Percentiles rank a stretch among this genome's conserved stretches.
Evolutionary conservation across 2,113 vertebrate species (phyloP).

Genomic region (Beaufortia kweichowensis): DNA sequence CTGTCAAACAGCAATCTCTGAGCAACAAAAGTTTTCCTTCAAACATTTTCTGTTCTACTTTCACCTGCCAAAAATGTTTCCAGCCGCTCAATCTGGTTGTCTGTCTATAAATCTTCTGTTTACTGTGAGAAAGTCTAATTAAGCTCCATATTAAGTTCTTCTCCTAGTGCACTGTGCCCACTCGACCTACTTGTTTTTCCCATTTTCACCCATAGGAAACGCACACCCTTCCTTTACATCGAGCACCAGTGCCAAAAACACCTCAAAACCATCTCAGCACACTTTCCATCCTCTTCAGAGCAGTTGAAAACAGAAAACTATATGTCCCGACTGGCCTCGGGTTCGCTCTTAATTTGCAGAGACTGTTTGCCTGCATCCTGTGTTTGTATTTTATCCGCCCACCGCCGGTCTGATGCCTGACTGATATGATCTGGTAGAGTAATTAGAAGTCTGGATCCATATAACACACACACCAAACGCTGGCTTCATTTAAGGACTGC

Average conservation of each 20-base stretch:
- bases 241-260: neutral
- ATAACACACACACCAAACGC: neutral
- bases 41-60: neutral
- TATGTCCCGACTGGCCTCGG: conserved; percentile 6
- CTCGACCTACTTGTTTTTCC: conserved; percentile 18
- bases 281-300: neutral
- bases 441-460: conserved; percentile 16
- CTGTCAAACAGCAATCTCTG: neutral
- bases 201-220: conserved; percentile 32
- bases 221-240: conserved; percentile 49
- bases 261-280: neutral
- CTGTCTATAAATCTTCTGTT: neutral
- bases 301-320: neutral
- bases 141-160: neutral
- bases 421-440: conserved; percentile 31
- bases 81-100: neutral
- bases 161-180: neutral
- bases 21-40: neutral
- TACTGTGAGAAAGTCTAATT: neutral
- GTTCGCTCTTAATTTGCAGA: conserved; percentile 23
- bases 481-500: neutral
- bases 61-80: neutral
- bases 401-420: neutral
- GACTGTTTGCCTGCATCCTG: conserved; percentile 37
- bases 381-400: conserved; percentile 35